These are phyloP conservation scores for Papilio aristodemus DNA, from an alignment of 1,140 invertebrate species.

Conservation along the genomic window DNA sequence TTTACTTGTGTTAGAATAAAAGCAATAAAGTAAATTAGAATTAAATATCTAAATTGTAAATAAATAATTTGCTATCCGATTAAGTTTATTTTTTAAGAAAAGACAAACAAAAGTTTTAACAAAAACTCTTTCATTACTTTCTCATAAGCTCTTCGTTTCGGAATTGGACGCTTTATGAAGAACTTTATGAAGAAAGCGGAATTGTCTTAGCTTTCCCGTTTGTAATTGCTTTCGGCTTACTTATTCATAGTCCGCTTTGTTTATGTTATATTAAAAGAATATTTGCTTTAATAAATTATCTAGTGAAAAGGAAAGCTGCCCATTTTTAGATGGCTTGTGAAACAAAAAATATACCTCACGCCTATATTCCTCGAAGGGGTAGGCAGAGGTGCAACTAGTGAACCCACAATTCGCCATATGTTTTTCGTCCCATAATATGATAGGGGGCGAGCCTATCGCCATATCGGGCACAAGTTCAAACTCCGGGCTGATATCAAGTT, in stretches of 20 bases:
- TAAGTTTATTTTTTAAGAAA: constrained; percentile 16
- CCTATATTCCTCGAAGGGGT: no score
- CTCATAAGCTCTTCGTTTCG: constrained; percentile 18
- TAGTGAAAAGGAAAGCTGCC: neutral
- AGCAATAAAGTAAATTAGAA: neutral
- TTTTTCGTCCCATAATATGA: no score
- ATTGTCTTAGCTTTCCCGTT: constrained; percentile 11
- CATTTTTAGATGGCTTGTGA: no score
- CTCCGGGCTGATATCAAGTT: no score
- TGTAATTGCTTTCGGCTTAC: constrained; percentile 1
- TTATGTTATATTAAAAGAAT: neutral
- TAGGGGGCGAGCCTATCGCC: no score
- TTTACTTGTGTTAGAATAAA: neutral
- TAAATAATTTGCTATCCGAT: neutral
- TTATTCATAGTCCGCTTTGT: constrained; percentile 7
- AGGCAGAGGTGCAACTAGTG: no score
- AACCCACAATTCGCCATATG: no score
- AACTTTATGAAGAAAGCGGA: constrained; percentile 1
- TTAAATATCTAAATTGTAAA: neutral
- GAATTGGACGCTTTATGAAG: constrained; percentile 9
- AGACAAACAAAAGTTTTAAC: constrained; percentile 13
- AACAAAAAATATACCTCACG: no score
- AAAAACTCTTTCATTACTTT: constrained; percentile 10
- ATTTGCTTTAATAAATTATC: neutral
- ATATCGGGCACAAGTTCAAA: no score